phyloP scores from a whole-genome alignment of 2,888 invertebrate genomes.

The Nomada flava region DNA sequence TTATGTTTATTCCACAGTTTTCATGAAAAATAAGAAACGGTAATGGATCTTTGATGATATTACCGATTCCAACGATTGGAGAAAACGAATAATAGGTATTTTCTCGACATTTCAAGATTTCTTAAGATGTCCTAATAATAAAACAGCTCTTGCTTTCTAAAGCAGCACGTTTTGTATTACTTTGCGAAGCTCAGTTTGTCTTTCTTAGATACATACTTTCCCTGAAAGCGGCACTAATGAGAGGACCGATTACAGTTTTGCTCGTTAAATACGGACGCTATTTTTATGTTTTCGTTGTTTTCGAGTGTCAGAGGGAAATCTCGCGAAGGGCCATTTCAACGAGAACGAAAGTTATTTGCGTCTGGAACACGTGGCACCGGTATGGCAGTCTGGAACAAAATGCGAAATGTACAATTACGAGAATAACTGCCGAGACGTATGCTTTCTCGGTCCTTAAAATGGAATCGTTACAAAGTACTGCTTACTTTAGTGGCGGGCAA shows the following conservation, averaged over 20 bases:
- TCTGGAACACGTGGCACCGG: constrained; percentile 29
- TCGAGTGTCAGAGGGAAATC: constrained; percentile 39
- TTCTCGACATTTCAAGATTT: background rate
- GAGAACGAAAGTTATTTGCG: constrained; percentile 36
- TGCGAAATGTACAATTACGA: constrained; percentile 54
- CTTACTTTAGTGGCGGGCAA: constrained; percentile 37
- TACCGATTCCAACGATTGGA: no score
- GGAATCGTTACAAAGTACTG: constrained; percentile 59
- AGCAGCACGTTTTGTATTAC: background rate
- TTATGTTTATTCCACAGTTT: background rate
- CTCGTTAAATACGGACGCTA: background rate
- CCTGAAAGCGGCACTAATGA: constrained; percentile 36
- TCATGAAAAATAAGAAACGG: no score
- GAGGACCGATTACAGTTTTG: constrained; percentile 37
- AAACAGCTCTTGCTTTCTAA: no score
- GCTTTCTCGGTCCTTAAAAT: constrained; percentile 55
- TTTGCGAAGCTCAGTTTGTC: background rate
- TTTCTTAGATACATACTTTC: constrained; percentile 13
- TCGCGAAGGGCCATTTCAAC: constrained; percentile 20
- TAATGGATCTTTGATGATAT: no score
- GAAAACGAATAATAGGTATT: no score
- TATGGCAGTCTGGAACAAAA: constrained; percentile 36
- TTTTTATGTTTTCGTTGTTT: constrained; percentile 19
- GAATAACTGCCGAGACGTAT: constrained; percentile 63
- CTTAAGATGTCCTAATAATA: no score